These are phyloP conservation scores for Allolobophora icterica DNA, from an alignment of 2,888 invertebrate genomes.

Conservation along the genomic window DNA sequence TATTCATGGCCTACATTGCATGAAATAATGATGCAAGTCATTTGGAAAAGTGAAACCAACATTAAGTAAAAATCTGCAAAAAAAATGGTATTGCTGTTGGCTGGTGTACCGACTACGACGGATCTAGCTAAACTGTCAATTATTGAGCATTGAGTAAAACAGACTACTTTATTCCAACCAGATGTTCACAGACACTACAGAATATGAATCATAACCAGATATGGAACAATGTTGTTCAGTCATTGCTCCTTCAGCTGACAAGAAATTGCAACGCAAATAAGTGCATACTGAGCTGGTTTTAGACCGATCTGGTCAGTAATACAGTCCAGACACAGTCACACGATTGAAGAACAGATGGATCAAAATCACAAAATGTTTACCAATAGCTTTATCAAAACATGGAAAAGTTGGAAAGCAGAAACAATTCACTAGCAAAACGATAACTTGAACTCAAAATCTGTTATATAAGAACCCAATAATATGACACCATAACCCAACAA, in stretches of 20 bases:
- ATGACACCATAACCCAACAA: not conserved
- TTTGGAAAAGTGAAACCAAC: not conserved
- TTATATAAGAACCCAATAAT: not conserved
- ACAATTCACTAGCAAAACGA: not conserved
- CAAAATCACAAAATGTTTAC: not conserved
- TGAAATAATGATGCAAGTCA: not conserved
- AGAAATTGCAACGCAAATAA: not conserved
- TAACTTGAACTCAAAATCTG: not conserved
- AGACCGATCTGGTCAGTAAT: not conserved
- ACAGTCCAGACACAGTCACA: not conserved
- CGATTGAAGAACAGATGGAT: not conserved
- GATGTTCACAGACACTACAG: not conserved
- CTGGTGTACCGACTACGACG: not conserved
- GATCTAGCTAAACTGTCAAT: not conserved
- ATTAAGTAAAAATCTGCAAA: not conserved
- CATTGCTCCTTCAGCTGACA: not conserved
- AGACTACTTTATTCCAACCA: not conserved
- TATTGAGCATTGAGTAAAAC: not conserved
- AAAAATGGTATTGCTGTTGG: conserved; percentile 4
- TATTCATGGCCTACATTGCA: not conserved
- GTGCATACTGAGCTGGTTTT: not conserved
- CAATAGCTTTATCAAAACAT: not conserved
- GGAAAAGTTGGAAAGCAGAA: not conserved
- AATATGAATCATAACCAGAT: not conserved
- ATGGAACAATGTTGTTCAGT: not conserved